These are phyloP conservation scores for Drosophila tristis DNA, from an alignment of 1,140 invertebrate genomes.

Conservation along the genomic window DNA sequence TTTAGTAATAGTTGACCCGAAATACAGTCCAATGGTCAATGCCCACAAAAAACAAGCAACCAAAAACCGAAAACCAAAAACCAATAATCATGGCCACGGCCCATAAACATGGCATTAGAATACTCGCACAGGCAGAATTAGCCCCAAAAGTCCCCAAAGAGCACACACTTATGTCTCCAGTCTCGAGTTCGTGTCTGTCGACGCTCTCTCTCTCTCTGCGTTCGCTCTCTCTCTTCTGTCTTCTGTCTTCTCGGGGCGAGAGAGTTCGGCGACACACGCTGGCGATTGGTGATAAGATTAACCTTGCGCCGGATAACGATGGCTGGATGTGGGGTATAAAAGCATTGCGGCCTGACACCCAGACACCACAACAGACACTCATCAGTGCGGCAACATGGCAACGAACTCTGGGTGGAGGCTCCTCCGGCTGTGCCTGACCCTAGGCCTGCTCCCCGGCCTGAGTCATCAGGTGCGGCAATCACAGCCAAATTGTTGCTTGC, in stretches of 20 bases:
- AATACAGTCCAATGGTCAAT: constrained; percentile 21
- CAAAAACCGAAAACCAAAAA: background rate
- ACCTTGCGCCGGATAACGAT: no score
- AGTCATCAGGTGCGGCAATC: constrained; percentile 46
- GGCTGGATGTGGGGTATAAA: no score
- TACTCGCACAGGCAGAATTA: constrained; percentile 3
- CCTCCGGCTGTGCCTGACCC: background rate
- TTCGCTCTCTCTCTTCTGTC: no score
- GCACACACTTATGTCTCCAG: no score
- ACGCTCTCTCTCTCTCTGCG: no score
- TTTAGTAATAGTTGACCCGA: constrained; percentile 12
- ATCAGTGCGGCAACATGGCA: constrained; percentile 11
- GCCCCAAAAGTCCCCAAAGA: background rate
- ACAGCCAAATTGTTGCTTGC: no score
- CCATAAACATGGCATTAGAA: constrained; percentile 26
- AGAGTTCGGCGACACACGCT: no score
- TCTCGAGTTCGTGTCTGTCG: no score
- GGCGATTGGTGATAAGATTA: no score
- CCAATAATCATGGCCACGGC: constrained; percentile 36
- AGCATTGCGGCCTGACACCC: no score
- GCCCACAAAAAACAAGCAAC: background rate
- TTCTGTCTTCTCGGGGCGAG: no score
- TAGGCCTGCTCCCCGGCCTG: constrained; percentile 13
- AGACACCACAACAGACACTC: background rate
- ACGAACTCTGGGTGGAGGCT: constrained; percentile 13